phyloP scores from a whole-genome alignment of 2,797 vertebrate species.

The Melanogrammus aeglefinus region DNA sequence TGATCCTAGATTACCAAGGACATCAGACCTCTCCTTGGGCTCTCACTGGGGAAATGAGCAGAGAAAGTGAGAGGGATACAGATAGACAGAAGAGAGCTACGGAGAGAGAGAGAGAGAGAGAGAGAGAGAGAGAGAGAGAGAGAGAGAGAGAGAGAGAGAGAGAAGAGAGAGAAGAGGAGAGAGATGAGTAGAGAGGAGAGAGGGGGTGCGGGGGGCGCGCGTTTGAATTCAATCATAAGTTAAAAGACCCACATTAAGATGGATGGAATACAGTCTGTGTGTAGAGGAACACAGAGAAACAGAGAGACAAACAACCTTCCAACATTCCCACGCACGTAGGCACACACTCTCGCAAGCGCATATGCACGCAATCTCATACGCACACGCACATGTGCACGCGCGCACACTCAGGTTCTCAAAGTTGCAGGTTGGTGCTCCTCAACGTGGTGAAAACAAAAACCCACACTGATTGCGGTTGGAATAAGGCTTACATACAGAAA shows the following conservation, averaged over 20 bases:
- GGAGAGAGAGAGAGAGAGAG: too few species aligned
- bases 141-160: neutral
- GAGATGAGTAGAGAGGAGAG: neutral
- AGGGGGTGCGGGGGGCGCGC: neutral
- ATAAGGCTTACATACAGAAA: constrained; percentile 1
- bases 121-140: too few species aligned
- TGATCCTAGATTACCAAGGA: neutral
- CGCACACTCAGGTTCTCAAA: neutral
- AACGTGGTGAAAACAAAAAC: neutral
- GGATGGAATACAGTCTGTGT: neutral
- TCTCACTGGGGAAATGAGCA: neutral
- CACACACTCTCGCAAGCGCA: neutral
- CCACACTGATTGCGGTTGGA: neutral
- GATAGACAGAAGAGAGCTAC: too few species aligned
- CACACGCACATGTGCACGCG: neutral
- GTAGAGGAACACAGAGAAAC: neutral
- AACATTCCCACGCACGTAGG: neutral
- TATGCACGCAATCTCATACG: neutral
- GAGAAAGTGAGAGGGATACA: too few species aligned
- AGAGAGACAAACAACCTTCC: neutral
- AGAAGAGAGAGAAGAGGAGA: neutral
- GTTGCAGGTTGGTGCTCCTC: neutral
- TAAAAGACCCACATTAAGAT: neutral
- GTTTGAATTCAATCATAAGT: neutral
- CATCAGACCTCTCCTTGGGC: constrained; percentile 3